Conservation (phyloP, 2,113 vertebrate species). For the Fulmarus glacialis region DNA sequence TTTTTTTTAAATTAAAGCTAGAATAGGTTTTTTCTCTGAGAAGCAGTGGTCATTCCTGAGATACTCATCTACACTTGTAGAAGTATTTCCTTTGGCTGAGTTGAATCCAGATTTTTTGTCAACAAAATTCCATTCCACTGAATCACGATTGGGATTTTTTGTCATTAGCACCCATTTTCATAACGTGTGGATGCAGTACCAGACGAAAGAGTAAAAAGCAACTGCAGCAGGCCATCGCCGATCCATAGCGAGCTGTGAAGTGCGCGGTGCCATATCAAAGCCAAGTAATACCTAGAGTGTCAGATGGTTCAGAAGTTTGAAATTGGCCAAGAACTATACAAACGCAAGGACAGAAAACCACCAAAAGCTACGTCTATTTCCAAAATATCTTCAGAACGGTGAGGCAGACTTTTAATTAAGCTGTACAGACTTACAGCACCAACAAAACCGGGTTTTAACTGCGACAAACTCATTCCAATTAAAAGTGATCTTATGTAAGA, state of each 20-base stretch:
- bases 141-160: constrained; percentile 20
- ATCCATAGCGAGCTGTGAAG: background rate
- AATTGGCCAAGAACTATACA: background rate
- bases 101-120: constrained; percentile 28
- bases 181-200: background rate
- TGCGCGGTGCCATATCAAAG: background rate
- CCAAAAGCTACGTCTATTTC: background rate
- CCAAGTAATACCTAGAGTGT: background rate
- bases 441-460: background rate
- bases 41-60: constrained; percentile 14
- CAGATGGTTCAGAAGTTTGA: background rate
- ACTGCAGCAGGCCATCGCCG: background rate
- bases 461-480: background rate
- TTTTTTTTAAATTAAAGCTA: background rate
- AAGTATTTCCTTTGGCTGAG: constrained; percentile 46
- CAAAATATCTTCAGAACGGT: background rate
- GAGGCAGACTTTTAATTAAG: background rate
- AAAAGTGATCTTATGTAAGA: background rate
- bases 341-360: background rate
- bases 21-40: background rate
- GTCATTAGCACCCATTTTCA: constrained; percentile 32
- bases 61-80: constrained; percentile 1
- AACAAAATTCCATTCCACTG: constrained; percentile 54
- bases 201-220: background rate
- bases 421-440: background rate